A percentile compares a stretch with the other conserved stretches of the same genome.
Conservation (phyloP, 2,113 vertebrate species). For the Sinocyclocheilus grahami region DNA sequence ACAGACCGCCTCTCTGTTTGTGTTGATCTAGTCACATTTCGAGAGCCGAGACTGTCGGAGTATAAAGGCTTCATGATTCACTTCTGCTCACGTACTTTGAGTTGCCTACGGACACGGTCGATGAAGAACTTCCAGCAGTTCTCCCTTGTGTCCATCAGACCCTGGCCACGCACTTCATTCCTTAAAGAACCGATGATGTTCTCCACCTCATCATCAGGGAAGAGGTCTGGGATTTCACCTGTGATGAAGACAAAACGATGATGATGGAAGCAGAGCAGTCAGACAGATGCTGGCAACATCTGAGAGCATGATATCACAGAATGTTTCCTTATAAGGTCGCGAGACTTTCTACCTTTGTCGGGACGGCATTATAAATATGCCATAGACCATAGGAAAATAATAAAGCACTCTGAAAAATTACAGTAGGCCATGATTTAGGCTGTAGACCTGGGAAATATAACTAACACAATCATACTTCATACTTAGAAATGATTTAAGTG, state of each 20-base stretch:
- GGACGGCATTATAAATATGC: background rate
- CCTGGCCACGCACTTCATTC: constrained; percentile 83
- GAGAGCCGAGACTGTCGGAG: constrained; percentile 22
- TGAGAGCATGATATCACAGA: background rate
- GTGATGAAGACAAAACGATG: constrained; percentile 48
- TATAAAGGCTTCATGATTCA: constrained; percentile 22
- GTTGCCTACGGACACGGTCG: constrained; percentile 81
- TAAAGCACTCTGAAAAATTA: background rate
- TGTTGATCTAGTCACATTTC: constrained; percentile 16
- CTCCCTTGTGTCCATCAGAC: constrained; percentile 85
- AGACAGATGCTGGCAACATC: background rate
- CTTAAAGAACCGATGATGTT: constrained; percentile 83
- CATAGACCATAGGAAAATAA: background rate
- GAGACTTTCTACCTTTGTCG: no score
- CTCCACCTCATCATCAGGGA: constrained; percentile 90
- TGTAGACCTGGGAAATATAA: background rate
- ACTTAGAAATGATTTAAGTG: background rate
- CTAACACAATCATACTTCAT: background rate
- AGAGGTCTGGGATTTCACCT: constrained; percentile 96
- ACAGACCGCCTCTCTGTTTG: background rate
- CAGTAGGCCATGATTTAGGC: background rate
- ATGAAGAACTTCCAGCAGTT: constrained; percentile 97
- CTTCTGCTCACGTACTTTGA: constrained; percentile 81
- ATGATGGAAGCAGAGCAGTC: background rate
- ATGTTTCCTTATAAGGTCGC: no score